Conservation (phyloP, 2,888 invertebrate species). For the Isotomurus palustris region DNA sequence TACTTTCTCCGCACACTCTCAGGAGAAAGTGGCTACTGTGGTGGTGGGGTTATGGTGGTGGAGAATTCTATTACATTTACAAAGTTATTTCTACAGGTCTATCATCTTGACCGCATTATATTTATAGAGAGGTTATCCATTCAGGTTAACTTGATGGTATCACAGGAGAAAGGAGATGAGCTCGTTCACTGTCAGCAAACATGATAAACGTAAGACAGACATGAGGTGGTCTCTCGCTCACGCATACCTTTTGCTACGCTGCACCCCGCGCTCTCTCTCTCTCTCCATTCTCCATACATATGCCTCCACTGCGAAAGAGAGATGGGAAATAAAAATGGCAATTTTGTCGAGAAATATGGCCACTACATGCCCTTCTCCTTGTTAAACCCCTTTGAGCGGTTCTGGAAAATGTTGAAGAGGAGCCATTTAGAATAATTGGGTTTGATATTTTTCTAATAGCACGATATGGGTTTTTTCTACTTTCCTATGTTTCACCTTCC, state of each 20-base stretch:
- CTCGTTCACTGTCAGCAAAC: constrained; percentile 5
- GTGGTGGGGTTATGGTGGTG: no score
- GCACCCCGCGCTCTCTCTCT: no score
- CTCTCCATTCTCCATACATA: no score
- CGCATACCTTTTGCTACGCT: not conserved
- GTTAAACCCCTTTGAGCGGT: not conserved
- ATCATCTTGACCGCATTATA: no score
- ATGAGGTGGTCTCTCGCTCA: constrained; percentile 1
- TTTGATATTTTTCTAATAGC: constrained; percentile 18
- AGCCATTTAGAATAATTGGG: constrained; percentile 35
- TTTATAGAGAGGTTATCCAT: no score
- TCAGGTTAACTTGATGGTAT: no score
- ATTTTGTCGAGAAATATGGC: constrained; percentile 17
- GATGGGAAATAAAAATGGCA: constrained; percentile 13
- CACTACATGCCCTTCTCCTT: constrained; percentile 10
- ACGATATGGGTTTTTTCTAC: not conserved
- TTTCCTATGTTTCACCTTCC: not conserved
- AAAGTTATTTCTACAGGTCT: no score
- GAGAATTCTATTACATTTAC: no score
- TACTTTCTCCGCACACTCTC: no score
- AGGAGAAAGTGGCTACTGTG: no score
- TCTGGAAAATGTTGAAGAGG: constrained; percentile 13
- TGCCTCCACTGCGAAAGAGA: no score
- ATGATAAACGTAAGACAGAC: constrained; percentile 10
- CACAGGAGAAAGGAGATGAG: not conserved